Evolutionary conservation across 2,797 vertebrate genomes (phyloP).

Genomic region (Scarus forsteni): DNA sequence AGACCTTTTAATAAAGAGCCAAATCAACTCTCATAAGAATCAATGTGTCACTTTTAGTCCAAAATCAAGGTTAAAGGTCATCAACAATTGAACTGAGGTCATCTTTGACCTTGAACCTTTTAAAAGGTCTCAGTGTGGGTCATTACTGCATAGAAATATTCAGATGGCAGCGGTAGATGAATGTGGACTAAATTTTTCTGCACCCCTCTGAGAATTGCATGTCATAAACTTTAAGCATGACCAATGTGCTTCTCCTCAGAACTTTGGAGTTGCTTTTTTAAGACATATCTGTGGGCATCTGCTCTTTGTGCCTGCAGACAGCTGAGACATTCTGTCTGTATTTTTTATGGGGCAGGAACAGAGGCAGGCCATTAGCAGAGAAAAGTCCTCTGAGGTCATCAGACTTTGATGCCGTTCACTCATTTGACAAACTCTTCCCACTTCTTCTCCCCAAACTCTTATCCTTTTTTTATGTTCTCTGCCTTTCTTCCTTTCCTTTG

Average conservation of each 20-base stretch:
- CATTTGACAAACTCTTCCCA: slow-evolving; percentile 43
- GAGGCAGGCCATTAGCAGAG: slow-evolving; percentile 48
- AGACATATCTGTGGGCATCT: slow-evolving; percentile 31
- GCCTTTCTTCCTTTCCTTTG: slow-evolving; percentile 59
- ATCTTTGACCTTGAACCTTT: background rate
- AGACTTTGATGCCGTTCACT: slow-evolving; percentile 52
- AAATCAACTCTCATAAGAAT: too few species aligned
- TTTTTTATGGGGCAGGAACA: slow-evolving; percentile 36
- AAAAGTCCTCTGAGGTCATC: slow-evolving; percentile 43
- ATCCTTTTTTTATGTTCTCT: slow-evolving; percentile 33
- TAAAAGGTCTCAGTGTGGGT: background rate
- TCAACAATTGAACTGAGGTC: background rate
- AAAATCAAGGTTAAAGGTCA: background rate
- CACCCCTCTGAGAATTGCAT: slow-evolving; percentile 24
- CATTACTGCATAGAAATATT: slow-evolving; percentile 15
- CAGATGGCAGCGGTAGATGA: background rate
- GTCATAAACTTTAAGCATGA: slow-evolving; percentile 38
- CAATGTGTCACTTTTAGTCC: background rate
- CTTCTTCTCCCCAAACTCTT: slow-evolving; percentile 47
- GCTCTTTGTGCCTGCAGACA: slow-evolving; percentile 13
- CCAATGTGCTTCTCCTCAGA: slow-evolving; percentile 2
- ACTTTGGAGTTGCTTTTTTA: slow-evolving; percentile 8
- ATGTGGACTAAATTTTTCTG: background rate
- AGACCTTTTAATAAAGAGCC: too few species aligned
- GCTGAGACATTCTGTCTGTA: slow-evolving; percentile 20